Percentiles rank a stretch among this genome's conserved stretches.
Conservation (phyloP, 2,113 vertebrate species). For the Scomber colias region DNA sequence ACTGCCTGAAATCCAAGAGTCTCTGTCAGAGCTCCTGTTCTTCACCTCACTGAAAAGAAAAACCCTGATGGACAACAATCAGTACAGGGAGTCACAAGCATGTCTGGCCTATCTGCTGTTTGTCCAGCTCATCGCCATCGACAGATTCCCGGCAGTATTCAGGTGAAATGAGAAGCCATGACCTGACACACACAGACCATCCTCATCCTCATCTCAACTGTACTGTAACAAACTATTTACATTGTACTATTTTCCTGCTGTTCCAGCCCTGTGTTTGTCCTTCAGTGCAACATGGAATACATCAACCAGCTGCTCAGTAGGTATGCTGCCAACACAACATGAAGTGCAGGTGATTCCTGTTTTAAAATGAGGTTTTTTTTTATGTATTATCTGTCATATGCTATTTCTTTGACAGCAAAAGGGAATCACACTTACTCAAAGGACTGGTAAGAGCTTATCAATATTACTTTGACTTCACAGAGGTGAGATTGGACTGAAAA, state of each 20-base stretch:
- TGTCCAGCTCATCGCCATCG: constrained; percentile 89
- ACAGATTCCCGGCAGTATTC: constrained; percentile 90
- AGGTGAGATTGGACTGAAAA: background rate
- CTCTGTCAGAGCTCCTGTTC: constrained; percentile 78
- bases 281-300: constrained; percentile 92
- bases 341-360: background rate
- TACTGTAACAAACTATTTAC: background rate
- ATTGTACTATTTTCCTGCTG: constrained; percentile 60
- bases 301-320: constrained; percentile 89
- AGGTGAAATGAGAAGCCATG: constrained; percentile 81
- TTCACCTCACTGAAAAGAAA: constrained; percentile 71
- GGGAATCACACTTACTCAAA: constrained; percentile 92
- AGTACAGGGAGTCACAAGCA: constrained; percentile 87
- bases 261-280: constrained; percentile 91
- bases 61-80: constrained; percentile 73
- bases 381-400: background rate
- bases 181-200: background rate
- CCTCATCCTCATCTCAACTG: background rate
- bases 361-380: background rate
- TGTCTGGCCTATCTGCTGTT: constrained; percentile 94
- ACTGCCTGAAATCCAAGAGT: constrained; percentile 70
- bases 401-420: constrained; percentile 85
- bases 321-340: constrained; percentile 74
- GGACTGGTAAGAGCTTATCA: constrained; percentile 89
- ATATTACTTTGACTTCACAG: no score